Base-by-base conservation (phyloP, 2,888 invertebrate genomes). In the Conistra vaccinii region DNA sequence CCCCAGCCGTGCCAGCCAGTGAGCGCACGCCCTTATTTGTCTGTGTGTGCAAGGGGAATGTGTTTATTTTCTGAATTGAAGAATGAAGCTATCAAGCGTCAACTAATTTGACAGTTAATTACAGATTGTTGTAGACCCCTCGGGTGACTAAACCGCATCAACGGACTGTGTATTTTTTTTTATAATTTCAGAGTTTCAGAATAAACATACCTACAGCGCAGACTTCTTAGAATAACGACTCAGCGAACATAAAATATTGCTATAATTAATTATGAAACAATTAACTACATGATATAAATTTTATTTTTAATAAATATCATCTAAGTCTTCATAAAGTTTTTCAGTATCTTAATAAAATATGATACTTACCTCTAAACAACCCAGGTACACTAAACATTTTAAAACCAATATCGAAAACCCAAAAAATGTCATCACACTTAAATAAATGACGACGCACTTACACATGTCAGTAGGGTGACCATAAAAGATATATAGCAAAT, bases 401-500 rank as follows among this genome's bases (percentile, higher is more conserved):
- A 35, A 63, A 71, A 62, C 32, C 20, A 69, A 48, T 32, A 58
- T 39, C 29, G 51, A 58, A 67, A 35, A 35, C n/a, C 35, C 1
- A 35, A 20, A 71, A 70, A 60, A 76, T n/a, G 57, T 66, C 65
- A 84, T 85, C 73, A 84, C 58, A 83, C 71, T 80, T 65, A 81
- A 85, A 85, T 62, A 67, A 65, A 51, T 68, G 35, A 73, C 72
- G 69, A 67, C 69, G 35, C 53, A 35, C 67, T 77, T 60, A 65
- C 62, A 65, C 42, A 57, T 62, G 69, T 71, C 70, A 66, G 69
- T 81, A 71, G 73, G 78, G 73, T 73, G 75, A 72, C 66, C 76
- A 86, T 85, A 82, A 84, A 83, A 81, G 62, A 77, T 69, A 83
- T 85, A 87, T 73, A 62, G 72, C 69, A 76, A 32, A 73, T 82